Percentiles rank a stretch among this genome's conserved stretches.
Conservation (phyloP, 2,797 vertebrate species). For the Pseudotriccus pelzelni region DNA sequence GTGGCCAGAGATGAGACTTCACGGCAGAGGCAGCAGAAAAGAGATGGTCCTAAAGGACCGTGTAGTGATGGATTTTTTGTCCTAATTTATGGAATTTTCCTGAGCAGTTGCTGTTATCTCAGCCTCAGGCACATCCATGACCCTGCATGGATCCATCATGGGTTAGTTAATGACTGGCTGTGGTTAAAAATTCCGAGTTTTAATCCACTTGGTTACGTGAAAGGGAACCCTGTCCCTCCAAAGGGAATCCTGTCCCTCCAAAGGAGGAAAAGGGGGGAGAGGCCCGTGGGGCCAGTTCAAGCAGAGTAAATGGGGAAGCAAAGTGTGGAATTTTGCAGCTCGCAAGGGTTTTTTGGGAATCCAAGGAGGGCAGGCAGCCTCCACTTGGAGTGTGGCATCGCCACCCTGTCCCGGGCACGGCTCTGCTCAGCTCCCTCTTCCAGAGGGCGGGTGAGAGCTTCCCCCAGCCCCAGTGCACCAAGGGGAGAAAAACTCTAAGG, state of each 20-base stretch:
- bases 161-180: not conserved
- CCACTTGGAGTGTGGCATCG: rapidly evolving
- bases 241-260: not conserved
- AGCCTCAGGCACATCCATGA: not conserved
- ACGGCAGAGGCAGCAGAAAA: not conserved
- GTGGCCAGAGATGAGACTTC: conserved; percentile 25
- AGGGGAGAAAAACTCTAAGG: too few species aligned
- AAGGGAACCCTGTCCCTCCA: not conserved
- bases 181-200: not conserved
- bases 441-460: not conserved
- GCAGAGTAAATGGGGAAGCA: not conserved
- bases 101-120: not conserved
- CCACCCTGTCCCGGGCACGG: rapidly evolving
- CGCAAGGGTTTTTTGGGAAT: not conserved
- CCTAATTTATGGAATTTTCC: not conserved
- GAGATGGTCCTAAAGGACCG: not conserved
- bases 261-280: not conserved
- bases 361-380: not conserved
- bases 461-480: not conserved
- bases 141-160: not conserved
- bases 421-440: not conserved
- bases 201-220: rapidly evolving
- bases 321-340: not conserved
- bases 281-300: not conserved
- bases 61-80: not conserved